Conservation (phyloP, 2,888 invertebrate species). For the Polietes domitor region DNA sequence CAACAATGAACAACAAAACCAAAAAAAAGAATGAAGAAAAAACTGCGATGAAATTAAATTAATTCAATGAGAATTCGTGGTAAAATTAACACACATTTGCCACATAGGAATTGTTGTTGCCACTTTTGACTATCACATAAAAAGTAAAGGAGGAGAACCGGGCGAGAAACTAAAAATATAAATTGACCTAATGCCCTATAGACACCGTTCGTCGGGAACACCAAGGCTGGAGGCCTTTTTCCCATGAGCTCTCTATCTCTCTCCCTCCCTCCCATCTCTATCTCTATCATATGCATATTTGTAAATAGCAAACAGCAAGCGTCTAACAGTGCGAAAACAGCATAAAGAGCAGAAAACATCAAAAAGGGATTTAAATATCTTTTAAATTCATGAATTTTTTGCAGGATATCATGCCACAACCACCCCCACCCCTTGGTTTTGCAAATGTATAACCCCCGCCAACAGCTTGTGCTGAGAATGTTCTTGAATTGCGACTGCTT, state of each 20-base stretch:
- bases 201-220: conserved; percentile 47
- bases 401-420: background rate
- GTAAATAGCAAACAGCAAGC: conserved; percentile 15
- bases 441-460: background rate
- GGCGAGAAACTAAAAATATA: conserved; percentile 44
- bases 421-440: too few species aligned
- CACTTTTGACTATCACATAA: conserved; percentile 42
- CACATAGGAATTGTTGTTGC: conserved; percentile 54
- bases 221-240: background rate
- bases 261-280: too few species aligned
- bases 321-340: background rate
- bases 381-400: conserved; percentile 52
- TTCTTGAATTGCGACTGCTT: conserved; percentile 15
- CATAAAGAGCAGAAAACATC: background rate
- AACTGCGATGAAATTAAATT: conserved; percentile 52
- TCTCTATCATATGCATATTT: conserved; percentile 46
- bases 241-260: background rate
- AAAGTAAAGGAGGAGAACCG: background rate
- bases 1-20: conserved; percentile 41
- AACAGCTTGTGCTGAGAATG: background rate
- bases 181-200: conserved; percentile 63
- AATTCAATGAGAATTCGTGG: conserved; percentile 65
- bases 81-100: conserved; percentile 64
- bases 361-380: conserved; percentile 31
- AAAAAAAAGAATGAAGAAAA: conserved; percentile 22